Conservation (phyloP, 2,888 invertebrate genomes). For the Amiota minor region DNA sequence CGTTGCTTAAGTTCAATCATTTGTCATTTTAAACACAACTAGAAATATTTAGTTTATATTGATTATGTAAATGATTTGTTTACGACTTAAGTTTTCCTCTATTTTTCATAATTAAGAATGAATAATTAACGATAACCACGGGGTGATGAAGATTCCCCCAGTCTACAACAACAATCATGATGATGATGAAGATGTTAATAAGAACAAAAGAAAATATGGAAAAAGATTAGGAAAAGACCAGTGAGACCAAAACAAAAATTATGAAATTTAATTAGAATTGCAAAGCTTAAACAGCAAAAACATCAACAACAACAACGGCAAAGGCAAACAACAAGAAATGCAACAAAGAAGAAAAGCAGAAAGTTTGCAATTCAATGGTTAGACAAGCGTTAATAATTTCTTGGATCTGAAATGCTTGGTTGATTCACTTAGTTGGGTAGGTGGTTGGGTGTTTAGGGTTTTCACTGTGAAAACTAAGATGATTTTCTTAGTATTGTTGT, state of each 20-base stretch:
- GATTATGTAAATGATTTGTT: constrained; percentile 8
- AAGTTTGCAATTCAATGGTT: background rate
- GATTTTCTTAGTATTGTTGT: too few species aligned
- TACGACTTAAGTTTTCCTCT: background rate
- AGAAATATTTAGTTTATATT: background rate
- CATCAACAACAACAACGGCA: background rate
- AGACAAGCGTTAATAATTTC: constrained; percentile 14
- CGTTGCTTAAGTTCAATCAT: too few species aligned
- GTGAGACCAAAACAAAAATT: background rate
- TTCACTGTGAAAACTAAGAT: too few species aligned
- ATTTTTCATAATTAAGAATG: background rate
- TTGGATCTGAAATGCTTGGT: too few species aligned
- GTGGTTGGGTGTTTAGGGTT: too few species aligned
- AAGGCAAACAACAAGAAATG: background rate
- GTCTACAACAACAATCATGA: too few species aligned
- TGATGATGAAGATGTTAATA: too few species aligned
- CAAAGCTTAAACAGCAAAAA: constrained; percentile 5
- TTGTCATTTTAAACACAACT: too few species aligned
- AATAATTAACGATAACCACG: constrained; percentile 4
- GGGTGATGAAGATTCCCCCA: too few species aligned
- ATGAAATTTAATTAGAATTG: constrained; percentile 9
- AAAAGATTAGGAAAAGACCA: background rate
- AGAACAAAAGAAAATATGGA: too few species aligned
- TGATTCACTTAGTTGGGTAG: too few species aligned
- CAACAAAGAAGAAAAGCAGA: background rate